Evolutionary conservation across 1,140 invertebrate species (phyloP).

Genomic region (Cotesia chilonis): DNA sequence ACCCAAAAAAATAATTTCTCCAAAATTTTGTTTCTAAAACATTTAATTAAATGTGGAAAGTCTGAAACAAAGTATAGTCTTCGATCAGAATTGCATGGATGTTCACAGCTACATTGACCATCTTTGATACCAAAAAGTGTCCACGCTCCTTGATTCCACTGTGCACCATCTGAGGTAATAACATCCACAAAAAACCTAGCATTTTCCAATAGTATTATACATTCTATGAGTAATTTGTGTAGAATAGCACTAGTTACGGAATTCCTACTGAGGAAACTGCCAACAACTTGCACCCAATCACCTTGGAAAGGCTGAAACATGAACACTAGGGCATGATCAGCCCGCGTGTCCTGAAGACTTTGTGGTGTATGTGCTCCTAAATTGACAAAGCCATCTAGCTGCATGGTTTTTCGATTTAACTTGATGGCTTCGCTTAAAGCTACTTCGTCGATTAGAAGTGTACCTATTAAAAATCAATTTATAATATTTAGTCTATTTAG

Average conservation of each 20-base stretch:
- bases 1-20: too few relatives aligned
- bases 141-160: conserved; percentile 42
- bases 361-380: conserved; percentile 47
- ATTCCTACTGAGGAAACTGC: conserved; percentile 31
- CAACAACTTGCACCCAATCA: conserved; percentile 44
- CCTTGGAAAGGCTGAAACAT: conserved; percentile 52
- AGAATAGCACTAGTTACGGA: conserved; percentile 19
- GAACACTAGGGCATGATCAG: conserved; percentile 52
- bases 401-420: background rate
- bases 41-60: conserved; percentile 39
- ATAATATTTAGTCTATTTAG: too few relatives aligned
- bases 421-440: too few relatives aligned
- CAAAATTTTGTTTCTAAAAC: conserved; percentile 18
- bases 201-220: conserved; percentile 37
- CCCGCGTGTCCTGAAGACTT: conserved; percentile 36
- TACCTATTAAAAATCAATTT: too few relatives aligned
- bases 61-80: conserved; percentile 40
- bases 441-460: too few relatives aligned
- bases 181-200: conserved; percentile 38
- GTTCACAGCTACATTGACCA: conserved; percentile 18
- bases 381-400: conserved; percentile 43
- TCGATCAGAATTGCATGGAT: conserved; percentile 21
- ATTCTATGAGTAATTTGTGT: conserved; percentile 37
- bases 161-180: conserved; percentile 37
- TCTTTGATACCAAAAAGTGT: conserved; percentile 33